Evolutionary conservation across 2,888 invertebrate species (phyloP), one percentile per base, ranked within the genome.

Genomic region (Torymus texanus): DNA sequence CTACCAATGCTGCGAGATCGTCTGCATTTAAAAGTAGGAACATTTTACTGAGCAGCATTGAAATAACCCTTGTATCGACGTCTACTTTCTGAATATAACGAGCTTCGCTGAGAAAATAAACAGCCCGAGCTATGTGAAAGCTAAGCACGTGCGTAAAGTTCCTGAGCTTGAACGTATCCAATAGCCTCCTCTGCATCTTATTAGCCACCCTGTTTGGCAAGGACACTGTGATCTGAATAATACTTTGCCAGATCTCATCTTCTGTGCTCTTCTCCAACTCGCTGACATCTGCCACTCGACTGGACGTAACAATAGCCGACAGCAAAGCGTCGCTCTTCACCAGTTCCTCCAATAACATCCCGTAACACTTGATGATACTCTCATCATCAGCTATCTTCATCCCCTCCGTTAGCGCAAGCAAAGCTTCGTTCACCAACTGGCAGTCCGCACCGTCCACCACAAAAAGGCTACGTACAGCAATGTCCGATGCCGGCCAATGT

Each of bases 121-220:
- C 87, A 0, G 92, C 90, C 84, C 93, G 92, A 0, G 94, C 84
- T 3, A 95, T 88, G 83, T 95, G 94, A 80, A 92, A 92, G 29
- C 93, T 89, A 0, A 96, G 84, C 62, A 93, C 88, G 73, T 92
- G 93, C 0, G 93, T 91, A 87, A 93, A 95, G 24, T 91, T 91
- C 16, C 92, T 91, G 0, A 92, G 91, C 0, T 92, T 89, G 86
- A 95, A 95, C 18, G 92, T 91, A 79, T 92, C 91, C 0, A 93
- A 92, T 5, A 93, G 91, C 51, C 92, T 90, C 1, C 90, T 91
- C 81, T 93, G 90, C 50, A 94, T 84, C 84, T 92, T 92, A 86
- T 97, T 97, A 11, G 95, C 95, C 61, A 96, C 90, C 83, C 94
- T 91, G 84, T 92, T 93, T 0, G 96, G 96, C 71, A 96, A 84